A percentile compares a stretch with the other conserved stretches of the same genome.
Conservation (phyloP, 2,797 vertebrate genomes). For the Sarcophilus harrisii region DNA sequence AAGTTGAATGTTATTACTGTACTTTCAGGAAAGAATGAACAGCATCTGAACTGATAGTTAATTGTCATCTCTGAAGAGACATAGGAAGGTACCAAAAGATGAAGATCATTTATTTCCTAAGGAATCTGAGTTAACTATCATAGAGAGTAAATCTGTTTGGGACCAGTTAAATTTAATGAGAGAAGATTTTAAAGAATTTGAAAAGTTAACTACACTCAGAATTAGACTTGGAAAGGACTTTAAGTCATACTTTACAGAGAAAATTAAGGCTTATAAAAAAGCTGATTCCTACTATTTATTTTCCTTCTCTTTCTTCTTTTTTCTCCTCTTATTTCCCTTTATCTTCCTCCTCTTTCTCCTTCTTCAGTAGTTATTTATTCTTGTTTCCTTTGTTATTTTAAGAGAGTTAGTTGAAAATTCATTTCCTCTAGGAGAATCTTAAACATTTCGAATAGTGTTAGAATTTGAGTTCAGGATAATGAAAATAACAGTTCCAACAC, state of each 20-base stretch:
- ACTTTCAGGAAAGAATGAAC: not conserved
- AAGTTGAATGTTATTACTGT: not conserved
- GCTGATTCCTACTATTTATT: not conserved
- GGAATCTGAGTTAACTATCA: not conserved
- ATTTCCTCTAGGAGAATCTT: conserved; percentile 80
- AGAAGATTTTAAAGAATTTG: not conserved
- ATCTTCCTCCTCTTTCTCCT: not conserved
- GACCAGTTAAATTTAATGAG: not conserved
- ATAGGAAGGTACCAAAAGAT: not conserved
- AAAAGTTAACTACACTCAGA: not conserved
- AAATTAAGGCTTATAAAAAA: not conserved
- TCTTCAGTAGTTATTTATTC: not conserved
- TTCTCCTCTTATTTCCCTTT: not conserved
- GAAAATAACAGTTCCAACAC: conserved; percentile 82
- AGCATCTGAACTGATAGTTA: not conserved
- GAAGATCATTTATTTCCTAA: not conserved
- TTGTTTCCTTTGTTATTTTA: not conserved
- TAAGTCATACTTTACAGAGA: not conserved
- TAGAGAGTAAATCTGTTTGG: not conserved
- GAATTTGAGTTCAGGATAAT: conserved; percentile 85
- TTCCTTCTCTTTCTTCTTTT: not conserved
- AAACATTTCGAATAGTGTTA: conserved; percentile 81
- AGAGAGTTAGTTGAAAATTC: conserved; percentile 72
- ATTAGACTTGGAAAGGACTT: no score
- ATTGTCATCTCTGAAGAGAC: not conserved